A percentile compares a stretch with the other conserved stretches of the same genome.
These are phyloP conservation scores for Cyclina sinensis DNA, from an alignment of 1,140 invertebrate species.

Conservation along the genomic window DNA sequence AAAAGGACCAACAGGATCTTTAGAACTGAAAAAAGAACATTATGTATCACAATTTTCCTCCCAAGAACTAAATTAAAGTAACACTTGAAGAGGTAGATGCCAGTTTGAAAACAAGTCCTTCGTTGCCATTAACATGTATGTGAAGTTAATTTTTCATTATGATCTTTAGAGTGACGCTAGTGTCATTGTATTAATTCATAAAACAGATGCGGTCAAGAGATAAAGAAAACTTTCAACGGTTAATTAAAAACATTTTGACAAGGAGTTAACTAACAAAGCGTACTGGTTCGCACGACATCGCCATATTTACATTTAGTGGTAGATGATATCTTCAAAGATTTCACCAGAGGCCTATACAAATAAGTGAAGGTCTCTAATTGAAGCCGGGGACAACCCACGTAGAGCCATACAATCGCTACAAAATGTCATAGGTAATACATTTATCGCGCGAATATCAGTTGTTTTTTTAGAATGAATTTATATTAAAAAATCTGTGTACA, in stretches of 20 bases:
- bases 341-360: neutral
- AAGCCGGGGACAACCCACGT: neutral
- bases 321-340: neutral
- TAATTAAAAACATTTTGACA: neutral
- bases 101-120: no score
- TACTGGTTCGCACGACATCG: neutral
- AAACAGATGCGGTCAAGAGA: neutral
- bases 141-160: no score
- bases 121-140: no score
- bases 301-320: neutral
- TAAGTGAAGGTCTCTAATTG: neutral
- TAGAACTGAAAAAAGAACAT: no score
- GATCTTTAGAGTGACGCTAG: no score
- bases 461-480: no score
- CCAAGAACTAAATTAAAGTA: no score
- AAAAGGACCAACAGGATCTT: no score
- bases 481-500: neutral
- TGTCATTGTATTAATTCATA: neutral
- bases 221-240: neutral
- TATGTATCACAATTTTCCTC: no score
- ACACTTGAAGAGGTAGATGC: no score
- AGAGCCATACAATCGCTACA: neutral
- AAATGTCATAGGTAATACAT: neutral
- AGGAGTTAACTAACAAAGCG: neutral
- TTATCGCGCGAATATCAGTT: neutral